These are phyloP conservation scores for Anguilla megastoma DNA, from an alignment of 2,797 vertebrate genomes.

Conservation along the genomic window DNA sequence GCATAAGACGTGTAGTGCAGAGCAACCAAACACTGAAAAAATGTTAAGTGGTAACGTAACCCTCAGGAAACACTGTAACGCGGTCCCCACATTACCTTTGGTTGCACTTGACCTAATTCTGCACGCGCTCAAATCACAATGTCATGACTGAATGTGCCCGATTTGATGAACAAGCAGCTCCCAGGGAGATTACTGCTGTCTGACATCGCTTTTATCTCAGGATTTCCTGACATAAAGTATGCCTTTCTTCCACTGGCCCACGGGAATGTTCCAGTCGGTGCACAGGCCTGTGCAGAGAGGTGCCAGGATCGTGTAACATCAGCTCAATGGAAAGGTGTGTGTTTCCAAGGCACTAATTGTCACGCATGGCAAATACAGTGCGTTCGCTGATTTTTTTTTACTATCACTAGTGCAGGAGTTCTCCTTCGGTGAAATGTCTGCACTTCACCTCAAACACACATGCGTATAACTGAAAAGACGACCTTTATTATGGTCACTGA, in stretches of 20 bases:
- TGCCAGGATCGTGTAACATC: constrained; percentile 38
- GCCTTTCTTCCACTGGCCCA: constrained; percentile 14
- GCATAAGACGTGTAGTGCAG: not conserved
- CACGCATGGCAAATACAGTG: constrained; percentile 52
- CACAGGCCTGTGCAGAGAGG: constrained; percentile 18
- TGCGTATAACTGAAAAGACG: not conserved
- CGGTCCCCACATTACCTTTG: not conserved
- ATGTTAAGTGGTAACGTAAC: not conserved
- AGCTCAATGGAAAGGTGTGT: constrained; percentile 44
- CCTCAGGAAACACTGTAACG: not conserved
- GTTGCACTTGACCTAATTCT: not conserved
- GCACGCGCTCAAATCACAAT: not conserved
- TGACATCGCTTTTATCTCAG: constrained; percentile 2
- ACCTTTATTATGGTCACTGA: not conserved
- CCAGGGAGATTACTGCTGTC: not conserved
- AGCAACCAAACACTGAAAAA: not conserved
- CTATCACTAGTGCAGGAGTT: constrained; percentile 19
- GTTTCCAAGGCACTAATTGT: constrained; percentile 46
- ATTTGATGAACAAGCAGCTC: constrained; percentile 8
- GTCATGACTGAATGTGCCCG: not conserved
- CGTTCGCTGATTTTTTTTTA: constrained; percentile 51
- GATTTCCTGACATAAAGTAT: constrained; percentile 17
- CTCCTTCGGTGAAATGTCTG: not conserved
- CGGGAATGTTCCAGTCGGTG: constrained; percentile 4
- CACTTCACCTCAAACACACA: not conserved